Conservation (phyloP, 2,888 invertebrate genomes). For the Leucophora obtusa region DNA sequence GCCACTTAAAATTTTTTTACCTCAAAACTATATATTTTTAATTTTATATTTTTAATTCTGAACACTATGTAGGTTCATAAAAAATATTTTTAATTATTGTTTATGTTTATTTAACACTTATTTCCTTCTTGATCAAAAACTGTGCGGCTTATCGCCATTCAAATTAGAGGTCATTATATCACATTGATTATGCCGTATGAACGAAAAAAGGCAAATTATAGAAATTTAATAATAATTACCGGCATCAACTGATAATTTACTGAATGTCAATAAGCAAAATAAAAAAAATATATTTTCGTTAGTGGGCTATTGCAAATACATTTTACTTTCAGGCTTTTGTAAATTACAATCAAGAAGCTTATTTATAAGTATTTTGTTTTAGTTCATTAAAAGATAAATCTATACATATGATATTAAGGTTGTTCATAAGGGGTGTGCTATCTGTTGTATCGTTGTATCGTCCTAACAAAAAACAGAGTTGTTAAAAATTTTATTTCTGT, state of each 20-base stretch:
- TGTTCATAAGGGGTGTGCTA: no score
- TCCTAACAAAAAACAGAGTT: no score
- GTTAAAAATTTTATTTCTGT: no score
- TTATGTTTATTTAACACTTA: neutral
- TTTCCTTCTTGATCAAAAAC: neutral
- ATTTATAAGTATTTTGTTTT: neutral
- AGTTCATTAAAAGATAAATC: neutral
- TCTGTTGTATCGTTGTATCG: no score
- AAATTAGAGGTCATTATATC: conserved; percentile 22
- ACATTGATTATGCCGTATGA: neutral
- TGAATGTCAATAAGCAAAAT: neutral
- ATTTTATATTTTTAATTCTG: no score
- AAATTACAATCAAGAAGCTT: neutral
- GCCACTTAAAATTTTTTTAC: no score
- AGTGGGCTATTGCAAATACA: no score
- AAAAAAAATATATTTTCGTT: no score
- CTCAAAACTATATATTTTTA: no score
- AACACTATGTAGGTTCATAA: no score
- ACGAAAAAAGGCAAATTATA: conserved; percentile 3
- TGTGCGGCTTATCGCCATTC: conserved; percentile 24
- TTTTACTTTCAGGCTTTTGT: neutral
- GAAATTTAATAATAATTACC: conserved; percentile 28
- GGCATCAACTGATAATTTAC: conserved; percentile 39
- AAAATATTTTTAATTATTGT: no score
- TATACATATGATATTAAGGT: no score